Evolutionary conservation across 1,140 invertebrate genomes (phyloP).

Genomic region (Halesus radiatus): DNA sequence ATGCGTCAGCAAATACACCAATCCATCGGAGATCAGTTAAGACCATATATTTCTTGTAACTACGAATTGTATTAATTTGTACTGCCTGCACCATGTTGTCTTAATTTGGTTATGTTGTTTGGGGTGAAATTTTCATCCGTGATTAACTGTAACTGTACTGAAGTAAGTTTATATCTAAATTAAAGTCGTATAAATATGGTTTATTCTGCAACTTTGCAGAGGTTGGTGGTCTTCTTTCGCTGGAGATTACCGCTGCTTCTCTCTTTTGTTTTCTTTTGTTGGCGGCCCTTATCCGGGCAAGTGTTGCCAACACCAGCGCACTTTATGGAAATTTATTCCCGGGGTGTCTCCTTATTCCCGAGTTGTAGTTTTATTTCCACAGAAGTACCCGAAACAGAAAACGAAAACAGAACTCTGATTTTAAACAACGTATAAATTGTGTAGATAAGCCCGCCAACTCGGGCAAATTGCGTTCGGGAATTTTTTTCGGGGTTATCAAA

Average conservation of each 20-base stretch:
- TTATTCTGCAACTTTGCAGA: slow-evolving; percentile 28
- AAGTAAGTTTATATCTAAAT: slow-evolving; percentile 9
- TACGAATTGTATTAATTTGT: too few species aligned
- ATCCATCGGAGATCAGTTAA: too few species aligned
- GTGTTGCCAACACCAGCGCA: slow-evolving; percentile 30
- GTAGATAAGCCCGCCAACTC: slow-evolving; percentile 11
- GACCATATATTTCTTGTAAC: too few species aligned
- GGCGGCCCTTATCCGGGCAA: slow-evolving; percentile 30
- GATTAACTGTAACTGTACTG: background rate
- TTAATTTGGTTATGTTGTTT: background rate
- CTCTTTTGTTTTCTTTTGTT: slow-evolving; percentile 29
- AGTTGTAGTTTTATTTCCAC: slow-evolving; percentile 32
- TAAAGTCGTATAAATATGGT: slow-evolving; percentile 20
- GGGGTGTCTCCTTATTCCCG: slow-evolving; percentile 39
- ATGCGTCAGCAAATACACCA: too few species aligned
- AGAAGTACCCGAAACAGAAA: slow-evolving; percentile 30
- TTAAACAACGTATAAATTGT: slow-evolving; percentile 38
- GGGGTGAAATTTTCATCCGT: too few species aligned
- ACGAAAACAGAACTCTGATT: slow-evolving; percentile 41
- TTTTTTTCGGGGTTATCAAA: slow-evolving; percentile 25
- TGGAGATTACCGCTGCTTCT: slow-evolving; percentile 19
- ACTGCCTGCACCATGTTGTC: too few species aligned
- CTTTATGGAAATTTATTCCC: slow-evolving; percentile 53
- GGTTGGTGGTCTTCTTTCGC: slow-evolving; percentile 11
- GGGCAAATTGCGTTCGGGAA: slow-evolving; percentile 31